A percentile compares a stretch with the other conserved stretches of the same genome.
Conservation (phyloP, 2,113 vertebrate genomes). For the Thalassarche chlororhynchos region DNA sequence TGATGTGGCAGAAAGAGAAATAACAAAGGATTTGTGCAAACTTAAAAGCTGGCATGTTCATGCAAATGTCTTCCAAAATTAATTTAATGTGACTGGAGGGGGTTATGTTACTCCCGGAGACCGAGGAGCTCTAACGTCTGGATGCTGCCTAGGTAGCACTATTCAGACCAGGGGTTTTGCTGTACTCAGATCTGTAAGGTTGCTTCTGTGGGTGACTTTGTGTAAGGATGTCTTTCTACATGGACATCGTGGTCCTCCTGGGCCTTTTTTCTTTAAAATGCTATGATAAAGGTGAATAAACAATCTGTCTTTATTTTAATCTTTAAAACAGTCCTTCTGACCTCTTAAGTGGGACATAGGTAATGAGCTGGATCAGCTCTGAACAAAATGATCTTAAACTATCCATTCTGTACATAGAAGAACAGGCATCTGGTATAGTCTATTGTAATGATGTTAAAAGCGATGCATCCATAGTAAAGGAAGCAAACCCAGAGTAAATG, state of each 20-base stretch:
- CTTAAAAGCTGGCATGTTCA: not conserved
- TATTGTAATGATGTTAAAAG: not conserved
- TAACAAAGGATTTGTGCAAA: not conserved
- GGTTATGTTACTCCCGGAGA: not conserved
- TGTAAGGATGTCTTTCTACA: not conserved
- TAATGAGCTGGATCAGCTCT: not conserved
- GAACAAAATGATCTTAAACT: not conserved
- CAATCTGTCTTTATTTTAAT: not conserved
- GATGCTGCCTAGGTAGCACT: not conserved
- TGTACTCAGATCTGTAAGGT: not conserved
- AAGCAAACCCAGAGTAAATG: not conserved
- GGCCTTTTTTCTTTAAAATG: not conserved
- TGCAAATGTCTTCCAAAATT: rapidly evolving
- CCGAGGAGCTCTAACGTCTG: not conserved
- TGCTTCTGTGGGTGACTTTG: not conserved
- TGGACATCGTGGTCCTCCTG: not conserved
- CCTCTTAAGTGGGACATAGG: not conserved
- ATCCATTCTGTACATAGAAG: not conserved
- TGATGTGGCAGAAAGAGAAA: not conserved
- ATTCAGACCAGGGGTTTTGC: not conserved
- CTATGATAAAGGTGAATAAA: not conserved
- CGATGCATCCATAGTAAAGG: not conserved
- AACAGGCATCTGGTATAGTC: not conserved
- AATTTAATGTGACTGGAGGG: not conserved
- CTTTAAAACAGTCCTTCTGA: not conserved